Conservation (phyloP, 2,113 vertebrate genomes). For the Corvus hawaiiensis region DNA sequence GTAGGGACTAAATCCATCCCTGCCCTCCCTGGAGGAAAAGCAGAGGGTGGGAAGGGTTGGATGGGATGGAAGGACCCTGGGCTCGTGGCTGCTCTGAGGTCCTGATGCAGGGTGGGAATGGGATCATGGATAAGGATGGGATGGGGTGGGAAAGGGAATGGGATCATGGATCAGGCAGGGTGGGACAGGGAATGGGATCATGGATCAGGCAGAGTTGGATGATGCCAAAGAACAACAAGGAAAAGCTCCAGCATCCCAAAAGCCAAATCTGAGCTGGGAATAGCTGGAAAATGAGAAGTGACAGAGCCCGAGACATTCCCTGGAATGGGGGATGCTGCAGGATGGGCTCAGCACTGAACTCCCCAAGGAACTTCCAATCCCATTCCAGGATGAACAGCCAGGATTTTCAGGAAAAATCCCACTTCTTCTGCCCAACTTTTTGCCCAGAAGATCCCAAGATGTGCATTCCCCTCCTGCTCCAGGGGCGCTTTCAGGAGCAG, state of each 20-base stretch:
- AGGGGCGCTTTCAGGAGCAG: fast-evolving
- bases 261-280: neutral
- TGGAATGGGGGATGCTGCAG: neutral
- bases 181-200: no score
- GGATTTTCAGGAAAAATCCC: neutral
- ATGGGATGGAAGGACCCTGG: no score
- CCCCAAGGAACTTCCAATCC: neutral
- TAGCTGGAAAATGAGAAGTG: neutral
- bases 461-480: fast-evolving
- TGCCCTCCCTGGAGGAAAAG: neutral
- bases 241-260: neutral
- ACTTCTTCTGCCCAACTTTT: neutral
- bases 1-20: neutral
- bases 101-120: no score
- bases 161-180: neutral
- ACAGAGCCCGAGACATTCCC: neutral
- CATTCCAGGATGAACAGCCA: neutral
- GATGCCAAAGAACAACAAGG: neutral
- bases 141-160: neutral
- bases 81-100: no score
- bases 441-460: neutral
- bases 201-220: no score
- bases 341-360: neutral
- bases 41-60: no score
- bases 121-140: no score